Evolutionary conservation across 2,113 vertebrate species (phyloP).

Genomic region (Xyliphius kryptos): DNA sequence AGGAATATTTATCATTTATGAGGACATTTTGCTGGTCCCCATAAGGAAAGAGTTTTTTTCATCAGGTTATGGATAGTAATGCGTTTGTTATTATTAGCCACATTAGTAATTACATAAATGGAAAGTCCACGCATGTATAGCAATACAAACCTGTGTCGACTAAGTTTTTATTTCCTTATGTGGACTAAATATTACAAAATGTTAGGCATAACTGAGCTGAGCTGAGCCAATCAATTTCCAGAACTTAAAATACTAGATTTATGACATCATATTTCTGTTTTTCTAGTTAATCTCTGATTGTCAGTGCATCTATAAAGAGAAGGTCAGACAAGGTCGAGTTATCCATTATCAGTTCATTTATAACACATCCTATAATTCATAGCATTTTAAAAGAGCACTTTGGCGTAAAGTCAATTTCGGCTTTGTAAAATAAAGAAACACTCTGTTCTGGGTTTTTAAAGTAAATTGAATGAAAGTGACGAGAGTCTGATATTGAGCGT

Average conservation of each 20-base stretch:
- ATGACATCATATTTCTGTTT: not conserved
- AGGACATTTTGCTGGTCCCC: no score
- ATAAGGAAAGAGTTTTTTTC: no score
- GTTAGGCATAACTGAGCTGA: no score
- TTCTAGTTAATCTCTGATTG: not conserved
- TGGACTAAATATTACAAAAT: no score
- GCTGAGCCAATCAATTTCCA: slow-evolving; percentile 8
- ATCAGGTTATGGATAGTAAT: no score
- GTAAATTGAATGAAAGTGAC: not conserved
- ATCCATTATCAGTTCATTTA: not conserved
- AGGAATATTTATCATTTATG: no score
- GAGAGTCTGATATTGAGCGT: not conserved
- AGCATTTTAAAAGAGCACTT: not conserved
- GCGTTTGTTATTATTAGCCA: no score
- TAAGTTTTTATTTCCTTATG: no score
- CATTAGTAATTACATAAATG: no score
- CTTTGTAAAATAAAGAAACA: not conserved
- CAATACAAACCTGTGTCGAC: no score
- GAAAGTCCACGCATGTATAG: no score
- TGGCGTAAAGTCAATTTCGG: not conserved
- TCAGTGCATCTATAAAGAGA: not conserved
- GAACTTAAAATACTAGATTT: not conserved
- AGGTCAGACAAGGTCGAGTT: not conserved
- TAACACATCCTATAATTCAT: slow-evolving; percentile 3
- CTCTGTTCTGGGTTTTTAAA: not conserved